Base-by-base conservation (phyloP, 2,797 vertebrate species). In the Silurus lanzhouensis region DNA sequence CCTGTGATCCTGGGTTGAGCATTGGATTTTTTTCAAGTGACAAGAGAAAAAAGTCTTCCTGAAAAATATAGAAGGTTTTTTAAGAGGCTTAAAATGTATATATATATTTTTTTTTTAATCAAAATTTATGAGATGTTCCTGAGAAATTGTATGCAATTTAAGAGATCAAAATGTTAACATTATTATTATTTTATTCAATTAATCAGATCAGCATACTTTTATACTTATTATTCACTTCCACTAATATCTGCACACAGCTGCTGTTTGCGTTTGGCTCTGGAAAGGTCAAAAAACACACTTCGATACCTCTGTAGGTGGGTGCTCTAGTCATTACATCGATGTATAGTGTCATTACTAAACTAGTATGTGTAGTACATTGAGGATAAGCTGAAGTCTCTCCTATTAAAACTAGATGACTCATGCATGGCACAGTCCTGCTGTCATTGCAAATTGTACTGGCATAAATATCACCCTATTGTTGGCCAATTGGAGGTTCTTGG, bases 401-500 rank as follows among this genome's bases (percentile, higher is more conserved):
- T 38, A 58, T 76, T 77, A 84, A 83, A 86, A 84, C 63, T 84
- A 80, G 79, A 84, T 64, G 74, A 70, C 67, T 86, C 78, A 81
- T 71, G 67, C 22, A 83, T 46, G 27, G 46, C 55, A 60, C 48
- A 70, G 66, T 71, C 82, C 75, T 81, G 77, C 84, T 77, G 19
- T 80, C 81, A 76, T 9, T 64, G 22, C 81, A 82, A 67, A 88
- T 72, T 85, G 68, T 75, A 63, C 83, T 63, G 67, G 75, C 86
- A 87, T 84, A 78, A 81, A 84, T 66, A 68, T 15, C 74, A 64
- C 27, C 46, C 81, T 55, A 80, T 85, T 89, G 87, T 88, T 87
- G 83, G 44, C 31, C 66, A 74, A 82, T 86, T 80, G 38, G 60
- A 77, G 61, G 17, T 61, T 44, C 83, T 83, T 75, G 75, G 76